Conservation (phyloP, 2,797 vertebrate species). For the Tenualosa ilisha region DNA sequence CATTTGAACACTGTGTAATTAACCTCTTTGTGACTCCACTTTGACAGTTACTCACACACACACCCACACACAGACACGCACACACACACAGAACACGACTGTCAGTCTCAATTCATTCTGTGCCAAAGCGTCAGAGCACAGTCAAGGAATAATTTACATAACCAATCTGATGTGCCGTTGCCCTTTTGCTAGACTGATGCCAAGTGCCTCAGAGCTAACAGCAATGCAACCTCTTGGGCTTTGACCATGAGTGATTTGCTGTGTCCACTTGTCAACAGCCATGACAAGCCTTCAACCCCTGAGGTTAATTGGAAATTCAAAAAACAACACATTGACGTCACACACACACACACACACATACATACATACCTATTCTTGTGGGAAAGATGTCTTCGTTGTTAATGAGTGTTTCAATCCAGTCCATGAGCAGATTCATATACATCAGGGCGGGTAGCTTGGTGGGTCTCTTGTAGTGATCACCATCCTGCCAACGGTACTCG, state of each 20-base stretch:
- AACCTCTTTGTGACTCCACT: conserved; percentile 15
- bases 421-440: conserved; percentile 98
- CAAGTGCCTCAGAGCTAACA: not conserved
- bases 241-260: conserved; percentile 8
- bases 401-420: conserved; percentile 98
- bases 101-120: conserved; percentile 6
- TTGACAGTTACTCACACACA: not conserved
- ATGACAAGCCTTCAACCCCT: not conserved
- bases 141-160: conserved; percentile 3
- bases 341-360: not conserved
- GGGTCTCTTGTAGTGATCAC: conserved; percentile 89
- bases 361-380: conserved; percentile 80
- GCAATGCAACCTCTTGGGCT: not conserved
- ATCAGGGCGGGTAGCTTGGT: conserved; percentile 92
- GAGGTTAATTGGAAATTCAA: conserved; percentile 10
- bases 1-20: conserved; percentile 20
- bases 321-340: not conserved
- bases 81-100: conserved; percentile 2
- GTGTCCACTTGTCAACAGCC: not conserved
- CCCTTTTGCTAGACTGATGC: conserved; percentile 8
- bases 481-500: conserved; percentile 98
- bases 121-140: not conserved
- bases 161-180: conserved; percentile 1
- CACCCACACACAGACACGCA: not conserved
- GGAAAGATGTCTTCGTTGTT: conserved; percentile 97